Evolutionary conservation across 2,888 invertebrate species (phyloP).

Genomic region (Entomobrya multifasciata): DNA sequence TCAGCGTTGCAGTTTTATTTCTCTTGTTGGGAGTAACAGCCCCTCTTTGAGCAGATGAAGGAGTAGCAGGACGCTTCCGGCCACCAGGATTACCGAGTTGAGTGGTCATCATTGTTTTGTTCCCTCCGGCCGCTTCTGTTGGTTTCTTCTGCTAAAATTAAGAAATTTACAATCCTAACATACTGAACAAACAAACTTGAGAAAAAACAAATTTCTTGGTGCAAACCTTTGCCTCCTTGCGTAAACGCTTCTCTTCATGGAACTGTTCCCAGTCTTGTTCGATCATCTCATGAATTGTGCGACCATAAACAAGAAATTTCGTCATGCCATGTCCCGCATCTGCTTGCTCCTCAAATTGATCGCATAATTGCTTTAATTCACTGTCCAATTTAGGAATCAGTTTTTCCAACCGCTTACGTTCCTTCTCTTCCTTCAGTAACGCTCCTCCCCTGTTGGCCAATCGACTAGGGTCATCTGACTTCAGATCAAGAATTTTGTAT

Average conservation of each 20-base stretch:
- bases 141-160: slow-evolving; percentile 56
- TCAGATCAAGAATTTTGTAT: slow-evolving; percentile 88
- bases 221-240: slow-evolving; percentile 72
- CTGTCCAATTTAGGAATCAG: slow-evolving; percentile 88
- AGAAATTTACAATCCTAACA: neutral
- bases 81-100: slow-evolving; percentile 46
- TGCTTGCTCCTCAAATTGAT: slow-evolving; percentile 83
- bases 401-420: slow-evolving; percentile 88
- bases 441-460: slow-evolving; percentile 92
- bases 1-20: slow-evolving; percentile 45
- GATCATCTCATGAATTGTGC: slow-evolving; percentile 64
- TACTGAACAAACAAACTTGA: slow-evolving; percentile 10
- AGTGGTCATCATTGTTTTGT: slow-evolving; percentile 64
- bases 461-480: slow-evolving; percentile 89
- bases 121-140: neutral
- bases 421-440: slow-evolving; percentile 91
- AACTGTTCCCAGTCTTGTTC: slow-evolving; percentile 72
- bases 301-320: slow-evolving; percentile 67
- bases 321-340: slow-evolving; percentile 80
- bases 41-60: slow-evolving; percentile 54
- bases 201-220: no score
- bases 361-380: slow-evolving; percentile 84
- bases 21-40: slow-evolving; percentile 41
- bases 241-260: slow-evolving; percentile 66
- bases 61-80: slow-evolving; percentile 66